phyloP scores from a whole-genome alignment of 1,140 invertebrate species.

The Oedothorax gibbosus region DNA sequence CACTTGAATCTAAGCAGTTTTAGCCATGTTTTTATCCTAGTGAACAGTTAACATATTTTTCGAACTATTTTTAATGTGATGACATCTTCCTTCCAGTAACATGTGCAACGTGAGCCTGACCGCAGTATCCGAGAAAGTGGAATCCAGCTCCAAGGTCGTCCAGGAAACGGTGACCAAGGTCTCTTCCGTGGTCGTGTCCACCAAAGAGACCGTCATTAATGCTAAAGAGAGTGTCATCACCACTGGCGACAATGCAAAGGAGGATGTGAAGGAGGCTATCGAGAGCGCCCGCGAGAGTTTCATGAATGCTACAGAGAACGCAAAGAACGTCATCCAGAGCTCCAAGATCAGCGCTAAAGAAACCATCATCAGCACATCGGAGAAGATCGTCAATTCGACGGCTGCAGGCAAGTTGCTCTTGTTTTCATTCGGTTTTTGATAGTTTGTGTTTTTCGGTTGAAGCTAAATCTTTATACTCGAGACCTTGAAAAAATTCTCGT shows the following conservation, averaged over 20 bases:
- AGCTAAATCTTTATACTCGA: too few species aligned
- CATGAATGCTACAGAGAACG: constrained; percentile 42
- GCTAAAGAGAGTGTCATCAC: constrained; percentile 39
- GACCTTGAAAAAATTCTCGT: too few species aligned
- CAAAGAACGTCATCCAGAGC: constrained; percentile 10
- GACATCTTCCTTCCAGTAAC: neutral
- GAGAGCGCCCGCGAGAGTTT: constrained; percentile 42
- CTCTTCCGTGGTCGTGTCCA: constrained; percentile 37
- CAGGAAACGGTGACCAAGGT: constrained; percentile 56
- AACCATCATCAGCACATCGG: constrained; percentile 43
- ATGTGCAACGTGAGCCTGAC: constrained; percentile 44
- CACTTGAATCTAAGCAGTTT: too few species aligned
- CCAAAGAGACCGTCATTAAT: constrained; percentile 54
- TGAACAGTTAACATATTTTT: too few species aligned
- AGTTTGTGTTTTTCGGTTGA: too few species aligned
- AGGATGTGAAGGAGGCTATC: constrained; percentile 30
- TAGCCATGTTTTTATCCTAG: too few species aligned
- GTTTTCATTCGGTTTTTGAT: neutral
- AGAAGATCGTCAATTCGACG: constrained; percentile 41
- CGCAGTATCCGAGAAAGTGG: constrained; percentile 50
- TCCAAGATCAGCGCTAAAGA: constrained; percentile 38
- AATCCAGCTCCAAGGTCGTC: constrained; percentile 50
- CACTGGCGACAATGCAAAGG: constrained; percentile 42
- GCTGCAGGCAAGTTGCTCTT: constrained; percentile 15
- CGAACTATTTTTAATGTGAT: too few species aligned